phyloP scores from a whole-genome alignment of 2,797 vertebrate species.

The Vireo griseus region DNA sequence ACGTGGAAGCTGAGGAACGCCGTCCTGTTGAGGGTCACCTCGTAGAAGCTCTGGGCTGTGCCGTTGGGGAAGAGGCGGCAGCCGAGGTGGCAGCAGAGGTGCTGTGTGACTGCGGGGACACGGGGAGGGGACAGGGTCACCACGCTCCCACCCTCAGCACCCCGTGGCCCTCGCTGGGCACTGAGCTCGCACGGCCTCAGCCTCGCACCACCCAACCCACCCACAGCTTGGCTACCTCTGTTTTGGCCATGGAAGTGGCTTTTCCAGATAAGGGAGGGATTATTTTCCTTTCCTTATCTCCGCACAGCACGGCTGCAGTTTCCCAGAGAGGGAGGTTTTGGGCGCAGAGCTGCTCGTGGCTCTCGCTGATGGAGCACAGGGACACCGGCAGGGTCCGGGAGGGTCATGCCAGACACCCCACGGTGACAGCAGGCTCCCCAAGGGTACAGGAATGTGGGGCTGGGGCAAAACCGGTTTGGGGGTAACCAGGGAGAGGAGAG shows the following conservation, averaged over 20 bases:
- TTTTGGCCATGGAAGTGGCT: rapidly evolving
- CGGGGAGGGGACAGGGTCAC: neutral
- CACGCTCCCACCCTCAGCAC: rapidly evolving
- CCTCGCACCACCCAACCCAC: rapidly evolving
- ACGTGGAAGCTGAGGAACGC: slow-evolving; percentile 68
- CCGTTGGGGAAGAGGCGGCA: slow-evolving; percentile 47
- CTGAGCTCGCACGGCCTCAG: rapidly evolving
- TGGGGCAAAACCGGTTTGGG: neutral
- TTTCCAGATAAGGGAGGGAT: rapidly evolving
- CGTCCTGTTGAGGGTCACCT: slow-evolving; percentile 54
- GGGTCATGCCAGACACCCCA: rapidly evolving
- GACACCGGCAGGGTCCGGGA: rapidly evolving
- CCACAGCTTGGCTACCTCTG: rapidly evolving
- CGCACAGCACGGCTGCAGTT: rapidly evolving
- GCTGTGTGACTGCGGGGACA: slow-evolving; percentile 64
- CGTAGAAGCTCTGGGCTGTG: slow-evolving; percentile 6
- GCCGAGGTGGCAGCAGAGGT: slow-evolving; percentile 60
- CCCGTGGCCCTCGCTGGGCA: rapidly evolving
- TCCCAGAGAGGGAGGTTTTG: rapidly evolving
- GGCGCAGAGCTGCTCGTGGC: rapidly evolving
- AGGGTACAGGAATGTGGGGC: neutral
- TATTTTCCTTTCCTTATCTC: neutral
- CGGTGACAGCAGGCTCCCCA: neutral
- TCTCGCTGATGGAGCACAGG: rapidly evolving
- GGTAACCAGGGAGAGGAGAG: neutral